Evolutionary conservation across 1,140 invertebrate genomes (phyloP).

Genomic region (Bombus confusus): DNA sequence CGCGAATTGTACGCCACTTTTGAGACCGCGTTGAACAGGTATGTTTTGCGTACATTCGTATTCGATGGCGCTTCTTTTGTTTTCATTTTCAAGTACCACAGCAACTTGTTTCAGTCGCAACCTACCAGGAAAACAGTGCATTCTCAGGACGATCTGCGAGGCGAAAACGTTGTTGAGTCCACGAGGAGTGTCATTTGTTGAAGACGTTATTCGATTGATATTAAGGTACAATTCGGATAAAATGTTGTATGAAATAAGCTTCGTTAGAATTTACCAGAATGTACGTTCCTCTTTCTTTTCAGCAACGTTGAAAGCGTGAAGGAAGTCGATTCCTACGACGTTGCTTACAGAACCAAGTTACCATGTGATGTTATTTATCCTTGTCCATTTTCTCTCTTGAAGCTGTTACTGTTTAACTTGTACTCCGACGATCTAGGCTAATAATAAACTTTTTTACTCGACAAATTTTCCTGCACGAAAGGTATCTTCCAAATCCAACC

Average conservation of each 20-base stretch:
- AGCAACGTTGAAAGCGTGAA: constrained; percentile 71
- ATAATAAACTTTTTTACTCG: constrained; percentile 4
- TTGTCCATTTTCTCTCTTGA: constrained; percentile 78
- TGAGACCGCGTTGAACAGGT: constrained; percentile 79
- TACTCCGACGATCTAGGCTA: constrained; percentile 33
- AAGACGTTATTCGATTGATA: constrained; percentile 86
- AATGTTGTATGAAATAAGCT: neutral
- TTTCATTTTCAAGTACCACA: neutral
- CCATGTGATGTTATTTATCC: constrained; percentile 73
- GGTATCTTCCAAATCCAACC: neutral
- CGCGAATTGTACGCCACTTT: constrained; percentile 78
- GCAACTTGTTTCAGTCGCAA: constrained; percentile 82
- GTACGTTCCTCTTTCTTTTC: constrained; percentile 56
- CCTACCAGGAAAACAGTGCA: constrained; percentile 85
- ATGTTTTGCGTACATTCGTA: neutral
- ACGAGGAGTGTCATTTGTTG: constrained; percentile 85
- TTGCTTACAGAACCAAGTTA: constrained; percentile 66
- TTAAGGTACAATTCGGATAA: constrained; percentile 82
- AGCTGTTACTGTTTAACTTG: constrained; percentile 70
- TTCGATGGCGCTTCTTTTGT: too few species aligned
- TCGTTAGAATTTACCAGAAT: neutral
- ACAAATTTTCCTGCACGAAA: neutral
- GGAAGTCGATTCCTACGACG: constrained; percentile 72
- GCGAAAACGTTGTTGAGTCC: constrained; percentile 83
- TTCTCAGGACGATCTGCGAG: constrained; percentile 88